Conservation (phyloP, 35 echinoderm and acorn worm species). For the Hemicentrotus pulcherrimus region DNA sequence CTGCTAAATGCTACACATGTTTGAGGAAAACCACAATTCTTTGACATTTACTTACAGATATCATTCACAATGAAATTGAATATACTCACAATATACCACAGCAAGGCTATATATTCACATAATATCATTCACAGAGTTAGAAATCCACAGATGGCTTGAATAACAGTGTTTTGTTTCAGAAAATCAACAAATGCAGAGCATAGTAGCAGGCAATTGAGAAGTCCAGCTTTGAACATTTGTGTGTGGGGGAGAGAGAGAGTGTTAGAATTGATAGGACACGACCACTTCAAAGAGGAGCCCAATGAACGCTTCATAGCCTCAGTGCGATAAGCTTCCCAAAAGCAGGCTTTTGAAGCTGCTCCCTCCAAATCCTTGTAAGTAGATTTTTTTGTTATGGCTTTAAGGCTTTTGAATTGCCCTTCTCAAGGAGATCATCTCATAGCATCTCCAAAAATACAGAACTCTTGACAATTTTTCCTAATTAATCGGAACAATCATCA, state of each 20-base stretch:
- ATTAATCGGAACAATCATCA: neutral
- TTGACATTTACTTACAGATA: neutral
- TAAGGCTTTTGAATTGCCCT: neutral
- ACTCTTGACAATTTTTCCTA: neutral
- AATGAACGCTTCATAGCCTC: neutral
- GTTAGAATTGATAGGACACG: neutral
- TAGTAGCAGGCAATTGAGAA: neutral
- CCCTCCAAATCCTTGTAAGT: neutral
- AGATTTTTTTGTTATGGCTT: neutral
- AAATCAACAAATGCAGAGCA: neutral
- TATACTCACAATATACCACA: constrained; percentile 4
- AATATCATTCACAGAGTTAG: neutral
- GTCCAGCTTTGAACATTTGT: constrained; percentile 10
- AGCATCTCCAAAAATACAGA: neutral
- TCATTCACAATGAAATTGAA: neutral
- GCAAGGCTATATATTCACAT: constrained; percentile 6
- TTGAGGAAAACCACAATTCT: neutral
- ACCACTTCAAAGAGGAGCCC: neutral
- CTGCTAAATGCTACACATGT: neutral
- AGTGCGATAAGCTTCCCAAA: neutral
- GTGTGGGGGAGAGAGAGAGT: constrained; percentile 10
- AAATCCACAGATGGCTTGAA: neutral
- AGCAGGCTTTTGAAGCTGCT: neutral
- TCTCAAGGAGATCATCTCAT: neutral
- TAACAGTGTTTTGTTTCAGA: neutral